A percentile compares a stretch with the other conserved stretches of the same genome.
These are phyloP conservation scores for Halocaridina rubra DNA, from an alignment of 2,888 invertebrate genomes.

Conservation along the genomic window DNA sequence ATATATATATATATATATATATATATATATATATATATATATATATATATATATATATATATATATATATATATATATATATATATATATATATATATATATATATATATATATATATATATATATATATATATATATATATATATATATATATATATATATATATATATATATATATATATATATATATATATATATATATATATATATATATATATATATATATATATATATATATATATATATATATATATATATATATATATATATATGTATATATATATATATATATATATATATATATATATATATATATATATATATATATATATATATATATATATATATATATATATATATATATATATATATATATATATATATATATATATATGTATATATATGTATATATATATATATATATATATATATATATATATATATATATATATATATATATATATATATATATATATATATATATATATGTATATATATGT, in stretches of 20 bases:
- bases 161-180: not conserved
- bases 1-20: not conserved
- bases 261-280: not conserved
- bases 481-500: not conserved
- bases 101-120: not conserved
- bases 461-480: conserved; percentile 5
- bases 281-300: not conserved
- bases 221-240: not conserved
- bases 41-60: not conserved
- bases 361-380: not conserved
- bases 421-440: conserved; percentile 14
- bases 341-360: conserved; percentile 5
- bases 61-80: conserved; percentile 1
- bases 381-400: conserved; percentile 3
- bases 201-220: not conserved
- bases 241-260: not conserved
- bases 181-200: not conserved
- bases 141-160: not conserved
- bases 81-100: not conserved
- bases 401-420: not conserved
- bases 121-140: not conserved
- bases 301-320: not conserved
- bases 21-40: not conserved
- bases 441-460: conserved; percentile 9
- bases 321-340: not conserved